A percentile compares a stretch with the other conserved stretches of the same genome.
These are phyloP conservation scores for Morone saxatilis DNA, from an alignment of 2,113 vertebrate genomes.

Conservation along the genomic window DNA sequence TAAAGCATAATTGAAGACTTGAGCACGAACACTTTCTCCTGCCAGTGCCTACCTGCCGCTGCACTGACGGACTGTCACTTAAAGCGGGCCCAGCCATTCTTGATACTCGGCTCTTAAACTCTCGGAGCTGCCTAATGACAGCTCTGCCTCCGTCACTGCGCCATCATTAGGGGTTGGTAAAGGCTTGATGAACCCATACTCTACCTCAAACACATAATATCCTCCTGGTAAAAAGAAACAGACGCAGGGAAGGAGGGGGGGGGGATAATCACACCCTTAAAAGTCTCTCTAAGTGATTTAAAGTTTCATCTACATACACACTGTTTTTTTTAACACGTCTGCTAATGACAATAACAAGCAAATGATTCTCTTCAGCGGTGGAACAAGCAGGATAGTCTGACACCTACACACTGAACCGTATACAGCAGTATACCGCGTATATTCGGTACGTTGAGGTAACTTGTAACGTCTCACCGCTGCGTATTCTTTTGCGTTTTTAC, in stretches of 20 bases:
- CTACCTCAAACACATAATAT: neutral
- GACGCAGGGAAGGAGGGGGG: no score
- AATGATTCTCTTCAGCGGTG: neutral
- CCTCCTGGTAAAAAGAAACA: no score
- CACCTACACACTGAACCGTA: no score
- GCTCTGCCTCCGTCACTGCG: constrained; percentile 21
- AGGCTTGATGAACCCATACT: neutral
- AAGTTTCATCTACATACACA: neutral
- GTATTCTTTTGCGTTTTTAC: neutral
- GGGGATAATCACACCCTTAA: neutral
- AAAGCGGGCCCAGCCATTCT: neutral
- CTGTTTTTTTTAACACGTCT: neutral
- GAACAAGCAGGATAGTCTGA: neutral
- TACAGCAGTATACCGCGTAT: no score
- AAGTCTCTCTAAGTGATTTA: neutral
- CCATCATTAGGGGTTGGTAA: constrained; percentile 18
- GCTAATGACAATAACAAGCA: neutral
- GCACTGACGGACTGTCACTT: neutral
- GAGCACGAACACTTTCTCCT: neutral
- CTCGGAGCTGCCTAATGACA: constrained; percentile 20
- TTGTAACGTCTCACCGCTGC: neutral
- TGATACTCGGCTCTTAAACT: constrained; percentile 7
- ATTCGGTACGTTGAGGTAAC: neutral
- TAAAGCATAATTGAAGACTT: constrained; percentile 11
- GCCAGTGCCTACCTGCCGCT: constrained; percentile 1